Base-by-base conservation (phyloP, 2,797 vertebrate species). In the Sparidentex hasta region DNA sequence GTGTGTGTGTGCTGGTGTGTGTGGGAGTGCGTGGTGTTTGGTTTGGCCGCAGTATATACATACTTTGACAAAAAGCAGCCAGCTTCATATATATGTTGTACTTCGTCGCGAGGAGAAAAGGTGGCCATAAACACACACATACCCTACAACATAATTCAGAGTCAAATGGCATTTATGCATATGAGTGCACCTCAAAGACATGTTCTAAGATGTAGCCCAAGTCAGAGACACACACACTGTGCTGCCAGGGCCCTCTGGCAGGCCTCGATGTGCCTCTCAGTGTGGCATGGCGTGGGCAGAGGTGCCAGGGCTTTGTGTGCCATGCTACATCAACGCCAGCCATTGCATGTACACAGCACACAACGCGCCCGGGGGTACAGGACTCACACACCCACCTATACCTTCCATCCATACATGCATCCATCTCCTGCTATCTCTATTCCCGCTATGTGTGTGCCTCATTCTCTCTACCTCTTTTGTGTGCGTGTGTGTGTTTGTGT, bases 281-380 rank as follows among this genome's bases (percentile, higher is more conserved):
- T 90, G 92, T 92, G 90, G 85, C 89, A 86, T 47, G 61, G 84
- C 84, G 84, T 92, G 92, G 89, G 89, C 91, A 92, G 91, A 90
- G 92, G 90, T 93, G 90, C 84, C 88, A 91, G 82, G 88, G 88
- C 92, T 94, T 93, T 94, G 92, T 92, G 91, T 82, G 85, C 76
- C 86, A 85, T 56, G 63, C 76, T 80, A 87, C 69, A 89, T 88
- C 81, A 78, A 82, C 58, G 79, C 82, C 86, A 91, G 86, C 66
- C 81, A 76, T 82, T 66, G 29, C 74, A 86, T 50, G 12, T 63
- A 82, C 75, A 67, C 46, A 52, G 71, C 65, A 72, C 82, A 71
- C 74, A 77, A 43, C 38, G 1, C 17, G 50, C 80, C 66, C n/a
- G 29, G 56, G 67, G 88, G 79, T 74, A 57, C 79, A 62, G 80